Percentiles rank a stretch among this genome's conserved stretches.
These are phyloP conservation scores for Amphiprion percula DNA, from an alignment of 2,113 vertebrate species.

Conservation along the genomic window DNA sequence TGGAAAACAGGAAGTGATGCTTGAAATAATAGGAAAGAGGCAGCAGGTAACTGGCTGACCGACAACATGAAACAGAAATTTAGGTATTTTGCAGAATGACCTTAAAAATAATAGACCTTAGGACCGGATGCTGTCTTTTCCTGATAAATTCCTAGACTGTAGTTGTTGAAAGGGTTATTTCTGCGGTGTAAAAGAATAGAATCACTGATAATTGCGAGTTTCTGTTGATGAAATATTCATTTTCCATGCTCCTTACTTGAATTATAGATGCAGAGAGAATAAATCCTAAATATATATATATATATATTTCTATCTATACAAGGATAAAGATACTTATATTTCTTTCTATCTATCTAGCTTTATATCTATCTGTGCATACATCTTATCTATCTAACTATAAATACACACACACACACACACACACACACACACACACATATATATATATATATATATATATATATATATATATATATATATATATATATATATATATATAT, in stretches of 20 bases:
- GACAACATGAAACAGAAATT: constrained; percentile 27
- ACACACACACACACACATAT: too few species aligned
- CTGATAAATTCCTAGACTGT: constrained; percentile 6
- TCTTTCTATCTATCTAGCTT: too few species aligned
- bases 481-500: too few species aligned
- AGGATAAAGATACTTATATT: too few species aligned
- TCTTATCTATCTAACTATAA: not conserved
- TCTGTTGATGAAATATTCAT: constrained; percentile 76
- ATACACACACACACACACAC: too few species aligned
- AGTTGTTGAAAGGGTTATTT: constrained; percentile 17
- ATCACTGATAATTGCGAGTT: constrained; percentile 51
- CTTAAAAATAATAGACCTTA: not conserved
- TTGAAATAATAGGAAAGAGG: constrained; percentile 61
- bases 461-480: too few species aligned
- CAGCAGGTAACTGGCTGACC: not conserved
- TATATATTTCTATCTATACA: not conserved
- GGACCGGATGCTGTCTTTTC: not conserved
- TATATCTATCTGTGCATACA: too few species aligned
- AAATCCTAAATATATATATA: constrained; percentile 3
- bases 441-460: too few species aligned
- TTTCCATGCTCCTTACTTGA: constrained; percentile 50
- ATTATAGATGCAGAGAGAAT: constrained; percentile 68
- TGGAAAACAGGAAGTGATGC: constrained; percentile 68
- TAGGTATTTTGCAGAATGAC: constrained; percentile 1
- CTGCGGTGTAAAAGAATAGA: constrained; percentile 9